Evolutionary conservation across 2,797 vertebrate genomes (phyloP).

Genomic region (Chiroxiphia lanceolata): DNA sequence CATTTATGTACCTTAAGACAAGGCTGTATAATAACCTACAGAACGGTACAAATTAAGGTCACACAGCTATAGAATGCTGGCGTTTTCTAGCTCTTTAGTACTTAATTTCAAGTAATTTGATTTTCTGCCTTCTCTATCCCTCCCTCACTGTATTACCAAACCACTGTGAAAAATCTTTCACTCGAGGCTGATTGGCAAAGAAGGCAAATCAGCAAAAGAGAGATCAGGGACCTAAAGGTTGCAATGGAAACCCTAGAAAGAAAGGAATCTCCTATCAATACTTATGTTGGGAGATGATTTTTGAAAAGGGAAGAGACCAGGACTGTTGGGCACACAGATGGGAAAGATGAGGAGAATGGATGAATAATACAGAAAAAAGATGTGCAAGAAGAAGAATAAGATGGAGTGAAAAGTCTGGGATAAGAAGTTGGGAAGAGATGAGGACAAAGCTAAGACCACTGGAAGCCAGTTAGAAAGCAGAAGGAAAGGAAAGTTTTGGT

Average conservation of each 20-base stretch:
- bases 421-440: not conserved
- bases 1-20: not conserved
- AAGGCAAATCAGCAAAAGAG: not conserved
- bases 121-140: not conserved
- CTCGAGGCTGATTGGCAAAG: not conserved
- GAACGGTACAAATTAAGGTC: not conserved
- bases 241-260: not conserved
- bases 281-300: accelerated
- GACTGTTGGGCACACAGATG: not conserved
- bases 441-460: not conserved
- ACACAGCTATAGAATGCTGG: not conserved
- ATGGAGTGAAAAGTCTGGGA: not conserved
- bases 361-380: not conserved
- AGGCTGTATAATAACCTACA: not conserved
- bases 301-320: not conserved
- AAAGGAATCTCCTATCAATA: not conserved
- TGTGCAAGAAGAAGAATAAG: not conserved
- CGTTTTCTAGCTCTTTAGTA: not conserved
- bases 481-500: not conserved
- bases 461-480: not conserved
- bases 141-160: not conserved
- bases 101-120: not conserved
- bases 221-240: not conserved
- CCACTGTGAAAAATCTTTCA: not conserved
- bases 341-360: not conserved